Evolutionary conservation across 2,888 invertebrate genomes (phyloP).

Genomic region (Drosophila neotestacea): DNA sequence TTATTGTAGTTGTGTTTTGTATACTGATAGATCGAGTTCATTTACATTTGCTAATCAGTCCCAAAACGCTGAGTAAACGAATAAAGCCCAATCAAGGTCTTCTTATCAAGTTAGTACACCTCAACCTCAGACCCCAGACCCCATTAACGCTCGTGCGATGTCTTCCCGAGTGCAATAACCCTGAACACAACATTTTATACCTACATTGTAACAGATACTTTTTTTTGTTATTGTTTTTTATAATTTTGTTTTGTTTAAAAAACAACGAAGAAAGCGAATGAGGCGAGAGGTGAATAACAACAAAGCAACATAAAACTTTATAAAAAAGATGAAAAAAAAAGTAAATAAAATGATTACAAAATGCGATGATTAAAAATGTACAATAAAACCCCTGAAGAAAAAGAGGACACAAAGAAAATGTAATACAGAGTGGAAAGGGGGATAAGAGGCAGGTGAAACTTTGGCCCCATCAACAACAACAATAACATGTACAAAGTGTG

Average conservation of each 20-base stretch:
- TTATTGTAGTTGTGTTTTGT: constrained; percentile 1
- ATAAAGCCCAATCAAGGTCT: constrained; percentile 14
- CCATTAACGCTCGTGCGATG: constrained; percentile 22
- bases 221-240: constrained; percentile 4
- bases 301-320: constrained; percentile 27
- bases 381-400: constrained; percentile 24
- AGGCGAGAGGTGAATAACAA: constrained; percentile 46
- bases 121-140: constrained; percentile 2
- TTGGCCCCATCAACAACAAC: constrained; percentile 24
- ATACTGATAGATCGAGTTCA: neutral
- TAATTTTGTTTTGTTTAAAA: constrained; percentile 27
- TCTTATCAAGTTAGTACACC: constrained; percentile 37
- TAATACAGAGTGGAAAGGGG: neutral
- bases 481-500: neutral
- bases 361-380: constrained; percentile 63
- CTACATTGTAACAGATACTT: constrained; percentile 34
- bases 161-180: constrained; percentile 63
- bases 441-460: constrained; percentile 9
- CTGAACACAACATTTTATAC: constrained; percentile 42
- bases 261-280: constrained; percentile 60
- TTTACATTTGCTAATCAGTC: constrained; percentile 27
- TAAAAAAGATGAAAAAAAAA: constrained; percentile 20
- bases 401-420: constrained; percentile 52
- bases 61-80: constrained; percentile 28
- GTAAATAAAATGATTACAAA: constrained; percentile 51